Conservation (phyloP, 2,113 vertebrate genomes). For the Alethe castanea region DNA sequence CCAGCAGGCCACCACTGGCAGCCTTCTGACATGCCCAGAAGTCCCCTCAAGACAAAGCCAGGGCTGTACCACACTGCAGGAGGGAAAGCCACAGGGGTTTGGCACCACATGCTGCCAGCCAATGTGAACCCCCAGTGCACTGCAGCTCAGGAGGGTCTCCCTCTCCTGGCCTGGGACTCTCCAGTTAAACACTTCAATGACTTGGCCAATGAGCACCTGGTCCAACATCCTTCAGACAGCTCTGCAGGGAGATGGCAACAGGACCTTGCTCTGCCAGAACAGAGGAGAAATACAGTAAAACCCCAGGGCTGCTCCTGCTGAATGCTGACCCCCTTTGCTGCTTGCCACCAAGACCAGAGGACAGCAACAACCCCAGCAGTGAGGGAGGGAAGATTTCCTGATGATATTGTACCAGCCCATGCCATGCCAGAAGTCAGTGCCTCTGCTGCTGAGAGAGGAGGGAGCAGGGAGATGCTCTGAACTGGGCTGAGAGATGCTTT, state of each 20-base stretch:
- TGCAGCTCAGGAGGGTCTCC: neutral
- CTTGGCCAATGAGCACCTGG: neutral
- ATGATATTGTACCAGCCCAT: neutral
- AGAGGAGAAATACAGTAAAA: neutral
- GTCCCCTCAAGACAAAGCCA: neutral
- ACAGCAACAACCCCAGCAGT: neutral
- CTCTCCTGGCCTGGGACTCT: neutral
- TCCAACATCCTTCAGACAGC: neutral
- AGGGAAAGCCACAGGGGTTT: neutral
- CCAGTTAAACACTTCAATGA: neutral
- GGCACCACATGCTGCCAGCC: neutral
- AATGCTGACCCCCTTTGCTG: neutral
- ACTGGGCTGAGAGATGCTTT: neutral
- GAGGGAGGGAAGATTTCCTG: neutral
- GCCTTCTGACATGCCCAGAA: neutral
- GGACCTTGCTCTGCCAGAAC: neutral
- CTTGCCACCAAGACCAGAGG: neutral
- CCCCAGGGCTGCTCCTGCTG: neutral
- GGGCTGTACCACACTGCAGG: neutral
- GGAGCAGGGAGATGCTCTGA: neutral
- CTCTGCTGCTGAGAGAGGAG: neutral
- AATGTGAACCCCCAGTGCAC: rapidly evolving
- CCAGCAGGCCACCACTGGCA: neutral
- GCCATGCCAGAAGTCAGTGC: neutral
- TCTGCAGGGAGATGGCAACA: neutral